Conservation (phyloP, 2,797 vertebrate genomes). For the Aphelocoma californica region DNA sequence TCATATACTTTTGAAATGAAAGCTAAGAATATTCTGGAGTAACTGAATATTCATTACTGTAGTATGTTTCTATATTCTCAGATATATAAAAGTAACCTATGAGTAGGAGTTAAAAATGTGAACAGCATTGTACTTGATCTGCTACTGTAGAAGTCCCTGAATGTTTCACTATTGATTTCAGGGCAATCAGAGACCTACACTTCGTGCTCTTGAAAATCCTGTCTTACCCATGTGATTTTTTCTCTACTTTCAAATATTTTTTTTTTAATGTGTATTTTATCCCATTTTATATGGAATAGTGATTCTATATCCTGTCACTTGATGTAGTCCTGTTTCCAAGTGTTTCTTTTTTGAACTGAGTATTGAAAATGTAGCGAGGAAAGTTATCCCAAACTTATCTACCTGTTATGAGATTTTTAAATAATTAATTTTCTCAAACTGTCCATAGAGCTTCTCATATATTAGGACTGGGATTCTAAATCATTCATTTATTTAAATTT, state of each 20-base stretch:
- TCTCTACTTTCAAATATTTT: neutral
- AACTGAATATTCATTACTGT: neutral
- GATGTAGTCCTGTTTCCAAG: neutral
- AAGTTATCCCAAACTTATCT: neutral
- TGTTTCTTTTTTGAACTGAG: neutral
- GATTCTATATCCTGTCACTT: neutral
- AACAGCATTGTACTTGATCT: neutral
- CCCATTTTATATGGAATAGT: neutral
- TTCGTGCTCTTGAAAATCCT: neutral
- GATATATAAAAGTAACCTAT: neutral
- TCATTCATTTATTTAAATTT: slow-evolving; percentile 4
- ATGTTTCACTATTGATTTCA: neutral
- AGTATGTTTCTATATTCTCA: neutral
- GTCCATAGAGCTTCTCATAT: neutral
- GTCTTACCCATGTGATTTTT: neutral
- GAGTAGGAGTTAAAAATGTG: neutral
- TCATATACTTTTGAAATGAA: neutral
- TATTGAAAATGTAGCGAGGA: neutral
- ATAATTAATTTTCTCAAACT: neutral
- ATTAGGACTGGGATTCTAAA: neutral
- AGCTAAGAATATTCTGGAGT: neutral
- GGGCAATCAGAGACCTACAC: neutral
- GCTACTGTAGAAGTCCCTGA: neutral
- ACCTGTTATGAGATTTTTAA: neutral
- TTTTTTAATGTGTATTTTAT: neutral